Conservation (phyloP, 2,888 invertebrate species). For the Cataglyphis livida region DNA sequence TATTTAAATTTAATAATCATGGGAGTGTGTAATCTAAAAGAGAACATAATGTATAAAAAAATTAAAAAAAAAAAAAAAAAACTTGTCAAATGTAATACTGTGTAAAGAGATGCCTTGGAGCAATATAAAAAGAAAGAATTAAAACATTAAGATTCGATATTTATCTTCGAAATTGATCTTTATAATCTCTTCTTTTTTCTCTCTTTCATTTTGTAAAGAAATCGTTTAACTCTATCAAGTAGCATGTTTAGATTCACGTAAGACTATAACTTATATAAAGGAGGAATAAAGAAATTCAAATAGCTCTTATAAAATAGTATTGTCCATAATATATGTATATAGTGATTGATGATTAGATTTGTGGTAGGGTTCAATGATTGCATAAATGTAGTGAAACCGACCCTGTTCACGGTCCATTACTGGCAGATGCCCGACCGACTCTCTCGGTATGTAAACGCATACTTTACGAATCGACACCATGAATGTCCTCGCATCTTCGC, state of each 20-base stretch:
- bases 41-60: background rate
- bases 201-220: background rate
- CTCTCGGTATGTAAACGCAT: slow-evolving; percentile 18
- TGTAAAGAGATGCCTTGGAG: background rate
- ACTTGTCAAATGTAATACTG: background rate
- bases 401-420: slow-evolving; percentile 30
- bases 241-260: background rate
- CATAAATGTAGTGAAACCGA: slow-evolving; percentile 14
- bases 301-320: background rate
- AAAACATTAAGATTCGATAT: background rate
- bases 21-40: background rate
- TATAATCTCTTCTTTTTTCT: background rate
- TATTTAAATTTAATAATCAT: background rate
- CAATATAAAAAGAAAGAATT: background rate
- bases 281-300: background rate
- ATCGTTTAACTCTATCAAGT: background rate
- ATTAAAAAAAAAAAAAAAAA: background rate
- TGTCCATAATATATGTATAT: background rate
- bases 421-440: slow-evolving; percentile 28
- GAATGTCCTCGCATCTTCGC: background rate
- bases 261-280: slow-evolving; percentile 13
- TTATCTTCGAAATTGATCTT: background rate
- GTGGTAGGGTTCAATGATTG: slow-evolving; percentile 8
- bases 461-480: slow-evolving; percentile 45
- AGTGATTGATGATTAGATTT: background rate